Evolutionary conservation across 2,113 vertebrate species (phyloP), one percentile per base, ranked within the genome.

Genomic region (Potamarius usumacintae): DNA sequence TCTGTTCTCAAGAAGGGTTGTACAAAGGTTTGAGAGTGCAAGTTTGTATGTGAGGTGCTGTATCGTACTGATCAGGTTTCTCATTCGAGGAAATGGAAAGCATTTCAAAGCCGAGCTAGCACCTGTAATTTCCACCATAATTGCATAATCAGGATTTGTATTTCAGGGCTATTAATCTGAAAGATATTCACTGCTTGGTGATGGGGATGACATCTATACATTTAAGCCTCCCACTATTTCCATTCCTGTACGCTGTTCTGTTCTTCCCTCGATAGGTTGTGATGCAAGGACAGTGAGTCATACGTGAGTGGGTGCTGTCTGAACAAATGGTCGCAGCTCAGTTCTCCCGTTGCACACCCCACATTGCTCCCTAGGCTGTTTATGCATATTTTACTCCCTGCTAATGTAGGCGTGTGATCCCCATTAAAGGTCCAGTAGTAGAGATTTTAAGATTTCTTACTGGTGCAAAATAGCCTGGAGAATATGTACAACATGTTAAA

Each of bases 281-380:
- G 82, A 88, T 84, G 87, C 62, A 69, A 84, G 81, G 82, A 79
- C 74, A 25, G 52, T 88, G 82, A 88, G 82, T 88, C 87, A 88
- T 57, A 9, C n/a, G 22, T 18, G 86, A 76, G 86, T 87, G 69
- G 86, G 86, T 83, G 86, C 80, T 83, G 86, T 69, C 8, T 58
- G 86, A 87, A 67, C 82, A 84, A 88, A 88, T 69, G 57, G 42
- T 65, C 83, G 30, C 69, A 42, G 86, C 82, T 84, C 62, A 60
- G 69, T 84, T 53, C 25, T 87, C 78, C 65, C 7, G 27, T 55
- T 20, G 52, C 82, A 34, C 14, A 53, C 60, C 82, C 50, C 52
- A 12, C 25, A 30, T 27, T 1, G 25, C n/a, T 57, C 1, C 15
- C 58, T 25, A 34, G 69, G 55, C 22, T 17, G 71, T 62, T 67